A percentile compares a stretch with the other conserved stretches of the same genome.
Evolutionary conservation across 1,140 invertebrate genomes (phyloP).

Genomic region (Brachionus rotundiformis): DNA sequence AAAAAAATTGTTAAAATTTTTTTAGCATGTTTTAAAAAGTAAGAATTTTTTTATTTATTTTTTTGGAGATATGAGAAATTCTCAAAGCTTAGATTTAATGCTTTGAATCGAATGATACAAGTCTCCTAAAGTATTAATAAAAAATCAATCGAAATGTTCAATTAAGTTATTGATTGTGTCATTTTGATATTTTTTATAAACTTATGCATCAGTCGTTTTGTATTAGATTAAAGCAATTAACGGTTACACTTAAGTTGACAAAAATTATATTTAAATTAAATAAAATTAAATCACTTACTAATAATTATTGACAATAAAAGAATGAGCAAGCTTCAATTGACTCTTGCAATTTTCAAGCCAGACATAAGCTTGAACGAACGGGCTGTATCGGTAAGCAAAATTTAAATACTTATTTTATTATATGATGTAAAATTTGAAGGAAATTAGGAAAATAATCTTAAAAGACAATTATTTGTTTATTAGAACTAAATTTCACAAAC

Average conservation of each 20-base stretch:
- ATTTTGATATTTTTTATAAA: conserved; percentile 12
- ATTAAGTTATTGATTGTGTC: neutral
- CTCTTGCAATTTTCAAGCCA: conserved; percentile 61
- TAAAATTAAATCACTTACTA: too few species aligned
- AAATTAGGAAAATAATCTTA: conserved; percentile 71
- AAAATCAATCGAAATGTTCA: neutral
- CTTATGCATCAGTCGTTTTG: conserved; percentile 51
- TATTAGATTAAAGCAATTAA: conserved; percentile 16
- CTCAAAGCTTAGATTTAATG: conserved; percentile 50
- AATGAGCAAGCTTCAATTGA: conserved; percentile 56
- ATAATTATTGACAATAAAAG: too few species aligned
- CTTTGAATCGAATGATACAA: conserved; percentile 51
- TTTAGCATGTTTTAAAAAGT: neutral
- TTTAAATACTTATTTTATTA: conserved; percentile 25
- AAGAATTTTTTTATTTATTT: neutral
- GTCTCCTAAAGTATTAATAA: conserved; percentile 40
- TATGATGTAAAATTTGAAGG: neutral
- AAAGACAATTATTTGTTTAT: conserved; percentile 76
- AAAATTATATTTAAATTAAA: too few species aligned
- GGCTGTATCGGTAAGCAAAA: conserved; percentile 56
- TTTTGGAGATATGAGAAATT: conserved; percentile 52
- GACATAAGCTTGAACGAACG: conserved; percentile 57
- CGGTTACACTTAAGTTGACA: conserved; percentile 51
- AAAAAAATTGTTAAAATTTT: neutral
- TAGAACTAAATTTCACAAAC: conserved; percentile 69